Conservation (phyloP, 1,140 invertebrate species). For the Penaeus indicus region DNA sequence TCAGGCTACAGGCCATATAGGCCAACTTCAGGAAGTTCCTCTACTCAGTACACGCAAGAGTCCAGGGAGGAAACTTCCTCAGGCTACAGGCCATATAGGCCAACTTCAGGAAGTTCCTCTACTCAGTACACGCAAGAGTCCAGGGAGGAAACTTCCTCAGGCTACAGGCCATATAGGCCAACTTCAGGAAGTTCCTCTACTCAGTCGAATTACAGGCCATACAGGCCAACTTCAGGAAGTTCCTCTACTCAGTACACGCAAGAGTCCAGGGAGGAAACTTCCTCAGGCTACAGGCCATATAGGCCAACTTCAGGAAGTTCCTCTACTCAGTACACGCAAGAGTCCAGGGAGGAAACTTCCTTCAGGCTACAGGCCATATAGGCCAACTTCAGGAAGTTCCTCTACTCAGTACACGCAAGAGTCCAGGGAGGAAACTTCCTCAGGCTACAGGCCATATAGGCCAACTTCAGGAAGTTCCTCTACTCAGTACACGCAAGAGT, state of each 20-base stretch:
- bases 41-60: background rate
- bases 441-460: background rate
- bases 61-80: background rate
- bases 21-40: background rate
- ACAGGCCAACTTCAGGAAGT: background rate
- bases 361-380: conserved; percentile 24
- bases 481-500: conserved; percentile 19
- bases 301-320: conserved; percentile 31
- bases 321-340: background rate
- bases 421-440: background rate
- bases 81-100: background rate
- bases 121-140: conserved; percentile 20
- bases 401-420: background rate
- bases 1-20: conserved; percentile 24
- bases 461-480: conserved; percentile 21
- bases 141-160: no score
- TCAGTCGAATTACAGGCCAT: conserved; percentile 2
- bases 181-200: conserved; percentile 8
- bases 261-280: background rate
- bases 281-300: background rate
- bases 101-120: conserved; percentile 12
- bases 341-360: background rate
- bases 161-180: conserved; percentile 31
- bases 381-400: background rate
- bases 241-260: background rate